These are phyloP conservation scores for Lasioglossum zephyrum DNA, from an alignment of 2,888 invertebrate genomes.

Conservation along the genomic window DNA sequence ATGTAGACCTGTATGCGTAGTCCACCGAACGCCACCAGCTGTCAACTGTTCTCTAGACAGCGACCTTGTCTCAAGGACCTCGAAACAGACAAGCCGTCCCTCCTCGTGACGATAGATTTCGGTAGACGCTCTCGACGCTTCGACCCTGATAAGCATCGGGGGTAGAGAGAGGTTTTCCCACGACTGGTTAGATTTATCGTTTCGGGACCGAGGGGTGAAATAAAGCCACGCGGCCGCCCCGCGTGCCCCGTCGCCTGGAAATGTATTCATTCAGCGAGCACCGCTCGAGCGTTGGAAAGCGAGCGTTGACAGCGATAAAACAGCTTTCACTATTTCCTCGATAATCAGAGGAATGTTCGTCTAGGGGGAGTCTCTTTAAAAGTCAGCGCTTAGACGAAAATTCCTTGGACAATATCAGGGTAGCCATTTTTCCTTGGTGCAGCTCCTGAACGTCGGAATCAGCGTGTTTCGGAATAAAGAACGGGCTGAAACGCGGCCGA, in stretches of 20 bases:
- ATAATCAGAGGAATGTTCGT: not conserved
- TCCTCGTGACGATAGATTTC: not conserved
- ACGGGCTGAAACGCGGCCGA: not conserved
- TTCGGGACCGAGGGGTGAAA: not conserved
- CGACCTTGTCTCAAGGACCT: not conserved
- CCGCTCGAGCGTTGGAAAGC: not conserved
- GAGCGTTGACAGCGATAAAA: conserved; percentile 3
- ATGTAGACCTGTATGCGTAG: not conserved
- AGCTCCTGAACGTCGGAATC: not conserved
- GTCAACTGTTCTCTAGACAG: not conserved
- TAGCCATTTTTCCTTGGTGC: not conserved
- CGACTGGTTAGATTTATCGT: not conserved
- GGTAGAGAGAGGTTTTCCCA: not conserved
- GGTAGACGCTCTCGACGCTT: not conserved
- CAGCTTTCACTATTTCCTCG: conserved; percentile 6
- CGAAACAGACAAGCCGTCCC: not conserved
- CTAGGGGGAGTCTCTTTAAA: not conserved
- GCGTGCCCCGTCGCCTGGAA: not conserved
- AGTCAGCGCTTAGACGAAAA: not conserved
- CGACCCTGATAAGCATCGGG: not conserved
- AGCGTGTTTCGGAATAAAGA: not conserved
- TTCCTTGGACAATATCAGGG: not conserved
- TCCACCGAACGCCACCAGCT: not conserved
- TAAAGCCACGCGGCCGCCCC: not conserved
- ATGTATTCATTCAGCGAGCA: not conserved